Percentiles rank a stretch among this genome's conserved stretches.
These are phyloP conservation scores for Xestia rhomboidea DNA, from an alignment of 2,888 invertebrate species.

Conservation along the genomic window DNA sequence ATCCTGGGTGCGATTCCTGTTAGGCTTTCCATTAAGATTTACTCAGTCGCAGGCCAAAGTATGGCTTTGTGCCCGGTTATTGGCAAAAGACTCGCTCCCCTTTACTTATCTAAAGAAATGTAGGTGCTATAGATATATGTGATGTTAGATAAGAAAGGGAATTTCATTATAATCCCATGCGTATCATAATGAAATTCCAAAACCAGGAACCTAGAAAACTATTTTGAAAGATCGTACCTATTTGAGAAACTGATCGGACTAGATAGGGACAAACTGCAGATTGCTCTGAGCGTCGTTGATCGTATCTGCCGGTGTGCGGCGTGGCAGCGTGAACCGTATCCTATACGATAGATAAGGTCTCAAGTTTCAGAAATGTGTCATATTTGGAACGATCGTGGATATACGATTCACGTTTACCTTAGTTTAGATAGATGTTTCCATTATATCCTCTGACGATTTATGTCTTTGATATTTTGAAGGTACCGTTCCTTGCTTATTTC, in stretches of 20 bases:
- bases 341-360: constrained; percentile 26
- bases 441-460: background rate
- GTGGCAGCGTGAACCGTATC: constrained; percentile 25
- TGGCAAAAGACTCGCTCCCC: background rate
- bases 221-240: constrained; percentile 12
- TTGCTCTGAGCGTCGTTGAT: constrained; percentile 38
- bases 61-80: no score
- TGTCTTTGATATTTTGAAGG: background rate
- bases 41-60: no score
- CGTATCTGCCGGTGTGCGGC: constrained; percentile 19
- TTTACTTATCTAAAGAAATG: background rate
- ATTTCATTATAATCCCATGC: background rate
- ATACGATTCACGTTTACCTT: background rate
- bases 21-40: background rate
- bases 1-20: no score
- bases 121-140: background rate
- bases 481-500: background rate
- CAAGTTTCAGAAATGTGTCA: constrained; percentile 36
- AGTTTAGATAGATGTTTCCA: background rate
- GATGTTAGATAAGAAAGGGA: background rate
- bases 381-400: constrained; percentile 19
- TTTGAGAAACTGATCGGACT: constrained; percentile 39
- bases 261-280: constrained; percentile 43
- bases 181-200: constrained; percentile 13
- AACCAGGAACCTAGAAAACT: constrained; percentile 9